Conservation (phyloP, 2,797 vertebrate species). For the Scomberomorus guttatus region DNA sequence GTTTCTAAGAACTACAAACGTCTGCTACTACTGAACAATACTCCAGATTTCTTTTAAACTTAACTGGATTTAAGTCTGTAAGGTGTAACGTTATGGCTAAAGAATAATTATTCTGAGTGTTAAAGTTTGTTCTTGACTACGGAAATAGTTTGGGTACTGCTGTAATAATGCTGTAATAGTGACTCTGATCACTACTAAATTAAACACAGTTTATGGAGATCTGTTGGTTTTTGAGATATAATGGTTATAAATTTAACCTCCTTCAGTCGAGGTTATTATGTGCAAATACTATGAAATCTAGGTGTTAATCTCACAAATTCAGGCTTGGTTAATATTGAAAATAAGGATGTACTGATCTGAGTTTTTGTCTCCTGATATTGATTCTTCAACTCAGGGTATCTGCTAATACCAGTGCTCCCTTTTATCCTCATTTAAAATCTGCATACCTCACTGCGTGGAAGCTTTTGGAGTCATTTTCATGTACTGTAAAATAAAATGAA, state of each 20-base stretch:
- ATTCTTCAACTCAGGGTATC: conserved; percentile 29
- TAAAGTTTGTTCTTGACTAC: conserved; percentile 2
- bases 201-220: neutral
- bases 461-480: neutral
- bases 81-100: neutral
- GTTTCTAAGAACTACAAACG: neutral
- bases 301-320: conserved; percentile 26
- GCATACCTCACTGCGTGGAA: neutral
- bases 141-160: neutral
- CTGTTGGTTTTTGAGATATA: neutral
- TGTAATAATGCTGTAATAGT: neutral
- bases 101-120: neutral
- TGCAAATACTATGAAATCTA: conserved; percentile 41
- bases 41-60: neutral
- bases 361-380: neutral
- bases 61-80: neutral
- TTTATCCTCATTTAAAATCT: conserved; percentile 1
- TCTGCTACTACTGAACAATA: neutral
- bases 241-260: conserved; percentile 4
- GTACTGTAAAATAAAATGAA: conserved; percentile 1
- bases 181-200: neutral
- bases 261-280: neutral
- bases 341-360: conserved; percentile 14
- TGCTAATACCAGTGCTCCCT: neutral
- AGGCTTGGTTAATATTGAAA: conserved; percentile 12